A percentile compares a stretch with the other conserved stretches of the same genome.
Evolutionary conservation across 23 tunicate genomes (phyloP).

Genomic region (Phallusia fumigata): DNA sequence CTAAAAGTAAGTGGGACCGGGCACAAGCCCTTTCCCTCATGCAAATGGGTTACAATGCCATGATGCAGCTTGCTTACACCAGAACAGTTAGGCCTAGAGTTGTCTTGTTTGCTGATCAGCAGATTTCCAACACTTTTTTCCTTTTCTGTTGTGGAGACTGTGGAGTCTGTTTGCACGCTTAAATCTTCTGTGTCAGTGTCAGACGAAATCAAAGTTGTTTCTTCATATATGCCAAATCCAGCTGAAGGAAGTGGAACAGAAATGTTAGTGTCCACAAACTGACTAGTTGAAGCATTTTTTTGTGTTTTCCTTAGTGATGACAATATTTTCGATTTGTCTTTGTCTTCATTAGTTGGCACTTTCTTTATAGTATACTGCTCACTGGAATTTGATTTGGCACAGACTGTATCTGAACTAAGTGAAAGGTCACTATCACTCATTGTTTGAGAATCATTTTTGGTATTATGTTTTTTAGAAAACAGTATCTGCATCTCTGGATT

Average conservation of each 20-base stretch:
- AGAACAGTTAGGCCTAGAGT: not conserved
- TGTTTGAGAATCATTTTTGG: too few species aligned
- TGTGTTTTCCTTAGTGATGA: too few species aligned
- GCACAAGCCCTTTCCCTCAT: not conserved
- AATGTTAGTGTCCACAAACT: too few species aligned
- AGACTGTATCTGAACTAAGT: too few species aligned
- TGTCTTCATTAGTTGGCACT: too few species aligned
- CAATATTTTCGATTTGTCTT: too few species aligned
- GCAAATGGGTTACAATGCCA: conserved; percentile 28
- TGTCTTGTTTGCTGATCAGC: not conserved
- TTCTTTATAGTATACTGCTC: too few species aligned
- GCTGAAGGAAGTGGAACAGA: not conserved
- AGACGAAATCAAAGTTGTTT: not conserved
- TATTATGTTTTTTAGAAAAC: too few species aligned
- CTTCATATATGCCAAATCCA: not conserved
- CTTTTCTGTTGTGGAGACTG: not conserved
- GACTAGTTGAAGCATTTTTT: too few species aligned
- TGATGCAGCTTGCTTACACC: conserved; percentile 20
- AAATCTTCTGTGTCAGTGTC: not conserved
- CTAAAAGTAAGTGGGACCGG: not conserved
- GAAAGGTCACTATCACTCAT: too few species aligned
- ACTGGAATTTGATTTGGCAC: too few species aligned
- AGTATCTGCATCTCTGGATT: too few species aligned
- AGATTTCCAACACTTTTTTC: not conserved
- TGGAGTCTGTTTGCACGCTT: not conserved